Conservation (phyloP, 2,888 invertebrate species). For the Tribolium freemani region DNA sequence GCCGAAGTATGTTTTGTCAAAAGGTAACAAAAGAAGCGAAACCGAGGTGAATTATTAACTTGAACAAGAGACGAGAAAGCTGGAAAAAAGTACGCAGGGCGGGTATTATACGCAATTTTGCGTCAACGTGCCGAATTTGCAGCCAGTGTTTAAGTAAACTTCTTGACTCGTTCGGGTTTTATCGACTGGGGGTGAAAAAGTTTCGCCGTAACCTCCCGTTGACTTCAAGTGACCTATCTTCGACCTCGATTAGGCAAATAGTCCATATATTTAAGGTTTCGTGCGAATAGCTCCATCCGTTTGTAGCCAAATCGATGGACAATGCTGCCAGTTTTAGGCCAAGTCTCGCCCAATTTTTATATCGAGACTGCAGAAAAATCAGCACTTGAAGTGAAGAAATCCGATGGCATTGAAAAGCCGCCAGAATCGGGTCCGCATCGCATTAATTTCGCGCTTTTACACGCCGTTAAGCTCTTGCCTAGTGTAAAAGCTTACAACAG, state of each 20-base stretch:
- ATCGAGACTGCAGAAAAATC: too few relatives aligned
- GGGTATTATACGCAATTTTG: conserved; percentile 19
- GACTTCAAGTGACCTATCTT: conserved; percentile 24
- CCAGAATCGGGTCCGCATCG: conserved; percentile 26
- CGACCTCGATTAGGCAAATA: conserved; percentile 35
- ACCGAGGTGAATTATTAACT: conserved; percentile 15
- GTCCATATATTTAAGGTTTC: conserved; percentile 27
- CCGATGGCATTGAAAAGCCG: conserved; percentile 6
- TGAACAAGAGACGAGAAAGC: not conserved
- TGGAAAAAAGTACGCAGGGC: conserved; percentile 11
- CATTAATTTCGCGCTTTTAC: conserved; percentile 31
- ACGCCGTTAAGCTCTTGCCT: conserved; percentile 32
- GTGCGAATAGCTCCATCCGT: conserved; percentile 23
- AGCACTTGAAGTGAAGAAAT: not conserved
- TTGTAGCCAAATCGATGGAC: conserved; percentile 20
- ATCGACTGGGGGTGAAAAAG: conserved; percentile 21
- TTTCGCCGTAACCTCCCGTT: conserved; percentile 21
- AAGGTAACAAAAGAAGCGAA: conserved; percentile 1
- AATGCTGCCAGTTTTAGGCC: not conserved
- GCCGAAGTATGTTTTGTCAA: conserved; percentile 1
- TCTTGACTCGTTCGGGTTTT: conserved; percentile 12
- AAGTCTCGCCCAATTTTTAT: too few relatives aligned
- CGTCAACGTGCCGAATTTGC: conserved; percentile 15
- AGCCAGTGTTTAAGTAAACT: not conserved
- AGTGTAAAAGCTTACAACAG: conserved; percentile 16